These are phyloP conservation scores for Drosophila mercatorum DNA, from an alignment of 2,888 invertebrate species.

Conservation along the genomic window DNA sequence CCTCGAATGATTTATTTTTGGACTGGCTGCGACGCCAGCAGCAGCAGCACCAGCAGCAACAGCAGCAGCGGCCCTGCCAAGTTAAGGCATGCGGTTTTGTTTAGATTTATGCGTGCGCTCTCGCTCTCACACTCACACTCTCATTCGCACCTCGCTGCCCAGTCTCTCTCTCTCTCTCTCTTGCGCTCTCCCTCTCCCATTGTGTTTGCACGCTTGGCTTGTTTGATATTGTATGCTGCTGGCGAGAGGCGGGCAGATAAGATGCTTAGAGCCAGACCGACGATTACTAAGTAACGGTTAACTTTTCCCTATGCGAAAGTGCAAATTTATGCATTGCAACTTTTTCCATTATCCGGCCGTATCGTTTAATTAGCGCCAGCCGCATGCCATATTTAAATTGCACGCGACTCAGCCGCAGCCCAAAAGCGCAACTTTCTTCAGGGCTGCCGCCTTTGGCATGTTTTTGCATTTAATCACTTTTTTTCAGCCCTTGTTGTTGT, in stretches of 20 bases:
- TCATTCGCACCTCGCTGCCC: constrained; percentile 1
- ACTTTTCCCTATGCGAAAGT: constrained; percentile 45
- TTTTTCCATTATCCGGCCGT: constrained; percentile 67
- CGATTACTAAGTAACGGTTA: constrained; percentile 43
- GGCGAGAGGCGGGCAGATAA: constrained; percentile 56
- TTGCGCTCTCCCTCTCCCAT: constrained; percentile 10
- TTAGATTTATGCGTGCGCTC: constrained; percentile 70
- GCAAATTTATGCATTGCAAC: constrained; percentile 70
- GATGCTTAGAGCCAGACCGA: constrained; percentile 62
- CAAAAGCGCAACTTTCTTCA: constrained; percentile 36
- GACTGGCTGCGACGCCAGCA: constrained; percentile 53
- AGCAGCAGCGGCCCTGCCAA: constrained; percentile 37
- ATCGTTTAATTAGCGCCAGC: constrained; percentile 70
- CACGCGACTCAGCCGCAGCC: constrained; percentile 22
- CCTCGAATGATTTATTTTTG: constrained; percentile 78
- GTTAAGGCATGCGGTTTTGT: constrained; percentile 73
- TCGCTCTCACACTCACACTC: constrained; percentile 13
- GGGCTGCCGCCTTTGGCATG: constrained; percentile 57
- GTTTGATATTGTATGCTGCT: constrained; percentile 64
- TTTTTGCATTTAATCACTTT: constrained; percentile 73
- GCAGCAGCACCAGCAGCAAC: constrained; percentile 37
- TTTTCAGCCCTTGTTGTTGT: constrained; percentile 5
- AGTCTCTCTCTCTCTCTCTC: constrained; percentile 4
- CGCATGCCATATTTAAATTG: constrained; percentile 43
- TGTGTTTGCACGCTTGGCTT: constrained; percentile 67